Evolutionary conservation across 2,797 vertebrate species (phyloP).

Genomic region (Semaprochilodus insignis): DNA sequence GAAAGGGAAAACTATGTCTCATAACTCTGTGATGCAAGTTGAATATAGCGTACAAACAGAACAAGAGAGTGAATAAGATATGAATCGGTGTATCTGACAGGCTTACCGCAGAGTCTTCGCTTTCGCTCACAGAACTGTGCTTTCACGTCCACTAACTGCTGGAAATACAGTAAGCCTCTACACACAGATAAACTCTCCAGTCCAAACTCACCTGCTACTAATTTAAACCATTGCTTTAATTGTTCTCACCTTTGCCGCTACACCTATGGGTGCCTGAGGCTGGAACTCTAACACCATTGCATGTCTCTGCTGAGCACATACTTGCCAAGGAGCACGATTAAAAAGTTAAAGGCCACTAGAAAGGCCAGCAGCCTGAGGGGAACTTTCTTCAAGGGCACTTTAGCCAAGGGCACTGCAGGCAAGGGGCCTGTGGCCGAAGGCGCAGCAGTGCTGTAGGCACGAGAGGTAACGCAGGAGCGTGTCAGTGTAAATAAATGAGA

Average conservation of each 20-base stretch:
- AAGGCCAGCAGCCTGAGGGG: constrained; percentile 15
- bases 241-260: not conserved
- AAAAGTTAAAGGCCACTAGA: not conserved
- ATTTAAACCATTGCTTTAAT: not conserved
- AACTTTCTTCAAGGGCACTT: constrained; percentile 38
- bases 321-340: not conserved
- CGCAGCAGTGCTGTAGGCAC: not conserved
- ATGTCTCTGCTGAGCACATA: not conserved
- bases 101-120: not conserved
- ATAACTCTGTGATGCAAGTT: too few relatives aligned
- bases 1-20: not conserved
- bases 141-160: too few relatives aligned
- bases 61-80: not conserved
- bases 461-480: constrained; percentile 37
- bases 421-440: constrained; percentile 5
- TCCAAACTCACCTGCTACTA: not conserved
- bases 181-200: too few relatives aligned
- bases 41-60: not conserved
- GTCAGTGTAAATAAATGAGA: constrained; percentile 69
- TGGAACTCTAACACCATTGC: too few relatives aligned
- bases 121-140: not conserved
- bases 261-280: not conserved
- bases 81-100: not conserved
- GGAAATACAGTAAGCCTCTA: too few relatives aligned
- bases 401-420: constrained; percentile 16